Percentiles rank a stretch among this genome's conserved stretches.
phyloP scores from a whole-genome alignment of 2,888 invertebrate genomes.

The Drosophila stalkeri region DNA sequence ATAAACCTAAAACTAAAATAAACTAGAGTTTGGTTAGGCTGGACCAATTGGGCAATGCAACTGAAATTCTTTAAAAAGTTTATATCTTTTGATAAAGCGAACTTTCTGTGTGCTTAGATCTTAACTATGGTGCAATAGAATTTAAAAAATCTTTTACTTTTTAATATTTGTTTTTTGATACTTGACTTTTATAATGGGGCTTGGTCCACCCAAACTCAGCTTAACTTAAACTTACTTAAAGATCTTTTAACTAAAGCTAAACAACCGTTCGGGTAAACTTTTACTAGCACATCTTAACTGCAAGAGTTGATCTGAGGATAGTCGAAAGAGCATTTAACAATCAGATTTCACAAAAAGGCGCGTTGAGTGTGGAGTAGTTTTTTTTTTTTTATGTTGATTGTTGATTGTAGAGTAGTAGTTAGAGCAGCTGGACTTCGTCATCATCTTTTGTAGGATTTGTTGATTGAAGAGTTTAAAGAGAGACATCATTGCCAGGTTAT shows the following conservation, averaged over 20 bases:
- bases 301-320: slow-evolving; percentile 22
- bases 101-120: slow-evolving; percentile 7
- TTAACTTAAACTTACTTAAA: slow-evolving; percentile 26
- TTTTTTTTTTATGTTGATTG: slow-evolving; percentile 18
- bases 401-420: slow-evolving; percentile 20
- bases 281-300: slow-evolving; percentile 19
- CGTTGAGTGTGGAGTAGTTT: slow-evolving; percentile 49
- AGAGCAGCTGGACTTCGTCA: background rate
- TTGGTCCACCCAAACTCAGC: slow-evolving; percentile 7
- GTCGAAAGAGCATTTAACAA: background rate
- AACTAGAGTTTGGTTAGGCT: background rate
- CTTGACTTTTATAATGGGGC: background rate
- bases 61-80: background rate
- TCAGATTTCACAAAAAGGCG: background rate
- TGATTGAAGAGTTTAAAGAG: slow-evolving; percentile 41
- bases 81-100: background rate
- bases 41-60: background rate
- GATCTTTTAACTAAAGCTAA: slow-evolving; percentile 49
- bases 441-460: slow-evolving; percentile 38
- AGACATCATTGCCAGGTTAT: slow-evolving; percentile 24
- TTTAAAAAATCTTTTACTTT: background rate
- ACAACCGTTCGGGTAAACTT: slow-evolving; percentile 48
- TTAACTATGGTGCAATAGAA: slow-evolving; percentile 3
- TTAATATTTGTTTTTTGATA: background rate
- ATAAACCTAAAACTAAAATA: background rate